Percentiles rank a stretch among this genome's conserved stretches.
Conservation (phyloP, 1,140 invertebrate species). For the Euwallacea similis region DNA sequence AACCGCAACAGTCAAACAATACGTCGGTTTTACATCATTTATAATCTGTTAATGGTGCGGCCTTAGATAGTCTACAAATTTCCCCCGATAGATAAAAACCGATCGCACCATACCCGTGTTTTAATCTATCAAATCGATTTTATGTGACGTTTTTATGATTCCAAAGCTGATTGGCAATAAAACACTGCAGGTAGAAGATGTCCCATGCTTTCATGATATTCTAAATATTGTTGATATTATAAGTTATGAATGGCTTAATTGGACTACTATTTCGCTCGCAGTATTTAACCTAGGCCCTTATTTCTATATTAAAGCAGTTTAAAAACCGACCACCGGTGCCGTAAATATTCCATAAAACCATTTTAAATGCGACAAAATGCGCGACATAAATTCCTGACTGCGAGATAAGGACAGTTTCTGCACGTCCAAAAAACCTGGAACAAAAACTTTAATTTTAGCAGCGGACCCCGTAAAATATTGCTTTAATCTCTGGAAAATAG, state of each 20-base stretch:
- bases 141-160: neutral
- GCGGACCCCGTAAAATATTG: constrained; percentile 53
- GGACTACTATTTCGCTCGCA: too few relatives aligned
- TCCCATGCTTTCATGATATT: too few relatives aligned
- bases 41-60: constrained; percentile 13
- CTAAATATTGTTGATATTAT: too few relatives aligned
- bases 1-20: neutral
- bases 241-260: too few relatives aligned
- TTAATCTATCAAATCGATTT: neutral
- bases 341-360: constrained; percentile 50
- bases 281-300: constrained; percentile 23
- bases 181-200: too few relatives aligned
- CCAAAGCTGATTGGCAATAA: too few relatives aligned
- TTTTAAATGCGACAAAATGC: constrained; percentile 51
- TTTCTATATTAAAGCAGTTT: constrained; percentile 41
- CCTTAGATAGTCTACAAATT: constrained; percentile 14
- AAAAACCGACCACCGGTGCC: constrained; percentile 21
- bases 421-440: constrained; percentile 42
- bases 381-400: constrained; percentile 51
- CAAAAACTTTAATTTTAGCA: constrained; percentile 54
- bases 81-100: constrained; percentile 5
- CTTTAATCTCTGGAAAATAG: constrained; percentile 54
- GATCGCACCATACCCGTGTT: neutral
- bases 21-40: constrained; percentile 6
- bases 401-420: constrained; percentile 52